These are phyloP conservation scores for Vireo altiloquus DNA, from an alignment of 2,113 vertebrate genomes.

Conservation along the genomic window DNA sequence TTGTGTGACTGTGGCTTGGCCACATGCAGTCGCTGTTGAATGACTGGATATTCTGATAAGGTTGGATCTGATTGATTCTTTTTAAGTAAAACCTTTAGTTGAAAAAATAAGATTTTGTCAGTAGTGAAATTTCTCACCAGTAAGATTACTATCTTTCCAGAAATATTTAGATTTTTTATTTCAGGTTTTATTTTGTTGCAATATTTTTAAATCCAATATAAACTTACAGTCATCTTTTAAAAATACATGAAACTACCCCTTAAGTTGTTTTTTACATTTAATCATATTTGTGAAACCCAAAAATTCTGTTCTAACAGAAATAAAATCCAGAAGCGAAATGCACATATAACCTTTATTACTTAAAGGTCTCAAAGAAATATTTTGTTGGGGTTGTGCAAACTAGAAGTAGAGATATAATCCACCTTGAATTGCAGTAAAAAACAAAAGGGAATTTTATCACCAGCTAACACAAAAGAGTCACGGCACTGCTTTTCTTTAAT, in stretches of 20 bases:
- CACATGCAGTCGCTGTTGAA: fast-evolving
- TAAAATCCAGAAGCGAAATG: not conserved
- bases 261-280: not conserved
- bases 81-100: not conserved
- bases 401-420: not conserved
- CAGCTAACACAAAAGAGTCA: not conserved
- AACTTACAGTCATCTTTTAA: not conserved
- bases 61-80: not conserved
- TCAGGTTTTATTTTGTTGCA: not conserved
- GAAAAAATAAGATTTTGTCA: not conserved
- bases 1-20: not conserved
- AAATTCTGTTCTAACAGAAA: not conserved
- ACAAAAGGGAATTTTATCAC: not conserved
- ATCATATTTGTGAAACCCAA: not conserved
- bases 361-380: not conserved
- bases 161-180: not conserved
- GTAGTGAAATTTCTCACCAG: not conserved
- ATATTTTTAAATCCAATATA: not conserved
- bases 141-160: not conserved
- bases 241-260: not conserved
- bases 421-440: not conserved
- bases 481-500: fast-evolving
- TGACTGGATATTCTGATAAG: not conserved
- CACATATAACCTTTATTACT: not conserved
- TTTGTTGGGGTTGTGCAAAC: not conserved